Evolutionary conservation across 2,888 invertebrate genomes (phyloP).

Genomic region (Ceriagrion tenellum): DNA sequence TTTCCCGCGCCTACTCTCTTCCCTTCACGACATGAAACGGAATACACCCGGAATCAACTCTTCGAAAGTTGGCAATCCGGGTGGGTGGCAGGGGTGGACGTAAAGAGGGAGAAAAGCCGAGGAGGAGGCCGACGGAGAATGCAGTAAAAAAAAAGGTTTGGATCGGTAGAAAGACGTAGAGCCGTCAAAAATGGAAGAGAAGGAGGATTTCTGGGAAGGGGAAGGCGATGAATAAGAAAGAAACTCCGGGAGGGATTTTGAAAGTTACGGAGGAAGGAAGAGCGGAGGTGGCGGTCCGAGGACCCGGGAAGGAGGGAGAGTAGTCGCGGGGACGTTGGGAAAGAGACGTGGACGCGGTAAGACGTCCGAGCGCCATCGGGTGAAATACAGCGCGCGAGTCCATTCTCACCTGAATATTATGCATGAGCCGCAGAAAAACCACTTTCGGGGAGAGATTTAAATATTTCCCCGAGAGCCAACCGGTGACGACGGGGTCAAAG

Average conservation of each 20-base stretch:
- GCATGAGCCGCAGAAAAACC: neutral
- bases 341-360: neutral
- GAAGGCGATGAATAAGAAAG: slow-evolving; percentile 36
- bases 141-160: neutral
- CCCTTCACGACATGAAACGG: too few relatives aligned
- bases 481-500: neutral
- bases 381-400: neutral
- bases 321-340: neutral
- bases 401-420: slow-evolving; percentile 36
- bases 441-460: neutral
- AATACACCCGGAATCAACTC: too few relatives aligned
- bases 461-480: neutral
- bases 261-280: neutral
- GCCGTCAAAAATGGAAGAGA: neutral
- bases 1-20: too few relatives aligned
- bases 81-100: neutral
- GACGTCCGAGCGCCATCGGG: neutral
- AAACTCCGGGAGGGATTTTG: slow-evolving; percentile 15
- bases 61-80: too few relatives aligned
- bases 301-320: too few relatives aligned
- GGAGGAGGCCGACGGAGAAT: neutral
- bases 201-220: neutral
- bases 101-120: neutral
- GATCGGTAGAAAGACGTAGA: neutral
- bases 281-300: neutral